A percentile compares a stretch with the other conserved stretches of the same genome.
Conservation (phyloP, 1,140 invertebrate species). For the Penaeus vannamei region DNA sequence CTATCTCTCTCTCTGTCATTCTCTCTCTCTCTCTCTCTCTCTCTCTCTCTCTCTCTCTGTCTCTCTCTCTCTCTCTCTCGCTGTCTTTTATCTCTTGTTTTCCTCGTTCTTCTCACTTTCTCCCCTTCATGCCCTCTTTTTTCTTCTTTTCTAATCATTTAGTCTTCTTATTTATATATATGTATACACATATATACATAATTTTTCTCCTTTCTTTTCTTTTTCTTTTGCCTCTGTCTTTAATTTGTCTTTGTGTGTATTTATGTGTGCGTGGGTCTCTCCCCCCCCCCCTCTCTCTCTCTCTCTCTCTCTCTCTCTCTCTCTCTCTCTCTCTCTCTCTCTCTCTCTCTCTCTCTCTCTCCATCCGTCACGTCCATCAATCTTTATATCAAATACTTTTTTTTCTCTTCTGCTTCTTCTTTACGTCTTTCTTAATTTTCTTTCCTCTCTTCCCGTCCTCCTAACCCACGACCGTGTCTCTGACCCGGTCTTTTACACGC, state of each 20-base stretch:
- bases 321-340: no score
- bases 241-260: constrained; percentile 22
- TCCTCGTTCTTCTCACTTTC: neutral
- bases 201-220: no score
- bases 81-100: neutral
- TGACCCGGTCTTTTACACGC: no score
- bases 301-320: neutral
- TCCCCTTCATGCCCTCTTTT: neutral
- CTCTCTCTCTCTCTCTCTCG: constrained; percentile 27
- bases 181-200: no score
- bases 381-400: no score
- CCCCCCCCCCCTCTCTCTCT: neutral
- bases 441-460: neutral
- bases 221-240: constrained; percentile 1
- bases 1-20: no score
- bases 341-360: no score
- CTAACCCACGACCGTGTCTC: neutral
- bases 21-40: neutral
- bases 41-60: neutral
- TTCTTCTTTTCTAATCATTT: no score
- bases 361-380: neutral
- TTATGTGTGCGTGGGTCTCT: constrained; percentile 19
- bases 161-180: no score
- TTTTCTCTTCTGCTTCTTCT: neutral
- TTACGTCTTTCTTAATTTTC: neutral